Base-by-base conservation (phyloP, 2,113 vertebrate species). In the Cebus imitator region DNA sequence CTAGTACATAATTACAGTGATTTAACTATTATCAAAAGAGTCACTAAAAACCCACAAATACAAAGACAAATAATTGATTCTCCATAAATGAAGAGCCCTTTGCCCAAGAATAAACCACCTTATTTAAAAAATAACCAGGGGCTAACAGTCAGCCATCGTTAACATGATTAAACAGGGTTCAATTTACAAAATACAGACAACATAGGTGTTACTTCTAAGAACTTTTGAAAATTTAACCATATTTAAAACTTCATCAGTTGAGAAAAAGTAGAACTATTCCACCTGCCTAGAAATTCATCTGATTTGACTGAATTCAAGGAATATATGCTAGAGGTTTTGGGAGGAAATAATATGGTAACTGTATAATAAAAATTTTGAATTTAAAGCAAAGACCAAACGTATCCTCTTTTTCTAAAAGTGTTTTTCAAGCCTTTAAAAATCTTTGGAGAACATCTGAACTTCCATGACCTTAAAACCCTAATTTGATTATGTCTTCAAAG, bases 161-260 rank as follows among this genome's bases (percentile, higher is more conserved):
- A 97, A 97, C 81, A 94, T 73, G 80, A 98, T 23, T 85, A 97
- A 98, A 97, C 98, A 99, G 97, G 97, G 98, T 98, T 99, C 98
- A 99, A 98, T 98, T 98, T 98, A 98, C 32, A 93, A 81, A 32
- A 97, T 85, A 43, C 23, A 96, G 86, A 96, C 91, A 98, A 98
- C 82, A 98, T 78, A 91, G 80, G 83, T 84, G 82, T 81, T 90
- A 78, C 8, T 66, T 94, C n/a, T 48, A 75, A 81, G 9, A 88
- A 40, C 48, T 85, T 96, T 40, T 48, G 35, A 79, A 96, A 95
- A 92, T 30, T 72, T 94, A 83, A 87, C 3, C 23, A 40, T 66
- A 61, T 48, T n/a, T 32, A 83, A 82, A 94, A 82, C 37, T 32
- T 50, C 93, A 87, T 68, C 48, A 90, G 27, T 45, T 92, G 50